Evolutionary conservation across 2,888 invertebrate genomes (phyloP).

Genomic region (Apodemia duryi): DNA sequence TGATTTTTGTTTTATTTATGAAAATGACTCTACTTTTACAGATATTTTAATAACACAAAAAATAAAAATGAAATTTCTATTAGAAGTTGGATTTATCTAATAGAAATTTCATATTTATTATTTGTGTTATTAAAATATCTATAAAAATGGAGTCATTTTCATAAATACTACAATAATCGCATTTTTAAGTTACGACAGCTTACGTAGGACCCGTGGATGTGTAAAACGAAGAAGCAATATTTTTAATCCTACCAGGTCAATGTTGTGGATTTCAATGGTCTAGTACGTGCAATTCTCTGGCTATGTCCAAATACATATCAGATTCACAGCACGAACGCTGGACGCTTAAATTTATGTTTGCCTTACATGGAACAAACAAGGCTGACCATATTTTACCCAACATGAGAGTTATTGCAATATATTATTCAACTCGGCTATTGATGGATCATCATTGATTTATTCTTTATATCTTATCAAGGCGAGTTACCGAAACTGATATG

Average conservation of each 20-base stretch:
- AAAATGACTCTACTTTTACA: too few species aligned
- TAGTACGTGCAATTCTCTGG: background rate
- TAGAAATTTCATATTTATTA: too few species aligned
- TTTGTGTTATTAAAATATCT: too few species aligned
- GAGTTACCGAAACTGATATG: background rate
- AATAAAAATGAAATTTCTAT: too few species aligned
- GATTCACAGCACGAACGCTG: slow-evolving; percentile 6
- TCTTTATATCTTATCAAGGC: background rate
- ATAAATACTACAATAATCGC: too few species aligned
- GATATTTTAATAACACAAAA: too few species aligned
- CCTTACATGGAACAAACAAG: slow-evolving; percentile 11
- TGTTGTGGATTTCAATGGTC: background rate
- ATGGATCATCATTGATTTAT: slow-evolving; percentile 1
- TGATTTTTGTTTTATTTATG: too few species aligned
- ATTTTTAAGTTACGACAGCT: too few species aligned
- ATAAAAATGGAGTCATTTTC: too few species aligned
- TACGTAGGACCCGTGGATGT: too few species aligned
- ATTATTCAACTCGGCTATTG: slow-evolving; percentile 5
- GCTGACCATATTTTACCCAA: slow-evolving; percentile 10
- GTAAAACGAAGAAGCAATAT: too few species aligned
- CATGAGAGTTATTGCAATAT: slow-evolving; percentile 13
- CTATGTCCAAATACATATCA: background rate
- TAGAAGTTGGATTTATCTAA: too few species aligned
- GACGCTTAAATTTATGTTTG: background rate
- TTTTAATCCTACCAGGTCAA: background rate